phyloP scores from a whole-genome alignment of 2,113 vertebrate genomes.

The Origma solitaria region DNA sequence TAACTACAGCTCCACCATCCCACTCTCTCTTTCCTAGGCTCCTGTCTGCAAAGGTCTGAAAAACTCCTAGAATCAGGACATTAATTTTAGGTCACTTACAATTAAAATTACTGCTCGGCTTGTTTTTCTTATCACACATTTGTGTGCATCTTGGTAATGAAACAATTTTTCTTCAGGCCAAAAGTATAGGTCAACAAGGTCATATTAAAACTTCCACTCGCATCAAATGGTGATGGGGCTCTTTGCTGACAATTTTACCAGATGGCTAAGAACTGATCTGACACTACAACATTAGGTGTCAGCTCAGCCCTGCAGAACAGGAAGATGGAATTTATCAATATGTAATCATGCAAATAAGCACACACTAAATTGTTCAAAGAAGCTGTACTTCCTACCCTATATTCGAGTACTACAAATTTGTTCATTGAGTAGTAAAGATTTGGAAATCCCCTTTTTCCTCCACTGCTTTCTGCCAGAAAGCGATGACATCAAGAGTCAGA shows the following conservation, averaged over 20 bases:
- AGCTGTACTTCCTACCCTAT: neutral
- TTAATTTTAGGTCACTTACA: neutral
- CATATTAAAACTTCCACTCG: neutral
- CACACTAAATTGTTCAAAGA: neutral
- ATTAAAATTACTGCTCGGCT: neutral
- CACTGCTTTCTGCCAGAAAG: neutral
- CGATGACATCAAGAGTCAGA: neutral
- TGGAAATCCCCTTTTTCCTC: neutral
- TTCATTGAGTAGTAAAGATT: rapidly evolving
- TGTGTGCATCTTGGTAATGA: neutral
- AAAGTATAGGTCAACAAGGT: neutral
- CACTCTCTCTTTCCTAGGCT: neutral
- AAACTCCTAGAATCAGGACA: neutral
- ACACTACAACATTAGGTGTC: neutral
- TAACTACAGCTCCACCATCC: neutral
- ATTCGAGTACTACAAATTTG: neutral
- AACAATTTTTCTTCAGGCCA: neutral
- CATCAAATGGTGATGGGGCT: neutral
- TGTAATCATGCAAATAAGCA: neutral
- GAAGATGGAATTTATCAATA: neutral
- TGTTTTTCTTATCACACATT: neutral
- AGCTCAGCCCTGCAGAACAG: neutral
- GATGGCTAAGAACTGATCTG: neutral
- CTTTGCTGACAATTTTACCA: neutral
- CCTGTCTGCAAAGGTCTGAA: neutral